Base-by-base conservation (phyloP, 1,140 invertebrate genomes). In the Dendroctonus valens region DNA sequence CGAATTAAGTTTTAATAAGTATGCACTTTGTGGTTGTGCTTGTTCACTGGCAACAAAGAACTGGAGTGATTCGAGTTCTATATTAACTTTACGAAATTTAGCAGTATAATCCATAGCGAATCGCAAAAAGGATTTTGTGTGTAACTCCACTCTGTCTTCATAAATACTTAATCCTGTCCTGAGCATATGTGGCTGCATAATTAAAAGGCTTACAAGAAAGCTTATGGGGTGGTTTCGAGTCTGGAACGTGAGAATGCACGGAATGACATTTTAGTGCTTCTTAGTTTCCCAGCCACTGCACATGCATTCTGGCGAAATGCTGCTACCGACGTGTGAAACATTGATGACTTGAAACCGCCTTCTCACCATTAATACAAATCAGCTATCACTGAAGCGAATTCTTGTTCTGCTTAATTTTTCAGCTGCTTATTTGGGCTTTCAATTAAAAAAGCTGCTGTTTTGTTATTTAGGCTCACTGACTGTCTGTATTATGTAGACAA, bases 201-300 rank as follows among this genome's bases (percentile, higher is more conserved):
- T 65, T 65, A 65, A 65, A 63, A 57, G 53, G 62, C 46, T 65
- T 65, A 57, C 62, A 58, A 48, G 52, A 50, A 65, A 65, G 62
- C 62, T 57, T 65, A 65, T 55, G 62, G 26, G 62, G 39, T 50
- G 62, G 51, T 62, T 65, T 58, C 8, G 9, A 39, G 15, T 41
- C 42, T 39, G 42, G 54, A 65, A 65, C 62, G 62, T 65, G 62
- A 65, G 53, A 65, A 65, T 26, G 26, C 52, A 7, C 52, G 39
- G 37, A 42, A 41, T 57, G 42, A 58, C 42, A 58, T 65, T 58
- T 57, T 50, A 57, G 62, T 40, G 52, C 62, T 65, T 57, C 60
- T 63, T 53, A 54, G 60, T 63, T 48, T 26, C 42, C 42, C 46
- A 48, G 57, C 57, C 15, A 58, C 14, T 58, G 15, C 55, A 58